Percentiles rank a stretch among this genome's conserved stretches.
Conservation (phyloP, 2,113 vertebrate genomes). For the Lethenteron camtschaticum region DNA sequence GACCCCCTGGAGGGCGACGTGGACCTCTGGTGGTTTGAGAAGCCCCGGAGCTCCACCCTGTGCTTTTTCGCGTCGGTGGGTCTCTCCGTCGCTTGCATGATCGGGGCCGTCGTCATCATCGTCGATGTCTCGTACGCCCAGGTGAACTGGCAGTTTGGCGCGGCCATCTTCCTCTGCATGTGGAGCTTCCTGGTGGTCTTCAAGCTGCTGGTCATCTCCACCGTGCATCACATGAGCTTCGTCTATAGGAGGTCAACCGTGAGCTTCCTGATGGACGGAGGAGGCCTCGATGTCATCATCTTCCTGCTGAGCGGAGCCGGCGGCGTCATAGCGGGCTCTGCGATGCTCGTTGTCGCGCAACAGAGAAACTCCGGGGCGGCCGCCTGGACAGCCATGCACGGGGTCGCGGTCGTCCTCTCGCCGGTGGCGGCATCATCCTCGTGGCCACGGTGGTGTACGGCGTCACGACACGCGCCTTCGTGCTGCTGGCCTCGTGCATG, state of each 20-base stretch:
- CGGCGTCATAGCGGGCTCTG: too few relatives aligned
- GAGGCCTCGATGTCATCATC: background rate
- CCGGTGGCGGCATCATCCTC: too few relatives aligned
- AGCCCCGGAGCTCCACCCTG: slow-evolving; percentile 1
- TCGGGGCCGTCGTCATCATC: slow-evolving; percentile 4
- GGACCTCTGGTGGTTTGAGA: slow-evolving; percentile 2
- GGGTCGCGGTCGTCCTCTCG: too few relatives aligned
- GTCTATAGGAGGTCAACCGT: background rate
- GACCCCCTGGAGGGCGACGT: background rate
- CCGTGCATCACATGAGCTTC: background rate
- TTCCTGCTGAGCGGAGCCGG: background rate
- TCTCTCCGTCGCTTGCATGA: background rate
- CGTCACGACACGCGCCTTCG: too few relatives aligned
- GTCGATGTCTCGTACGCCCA: background rate
- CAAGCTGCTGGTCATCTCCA: slow-evolving; percentile 3
- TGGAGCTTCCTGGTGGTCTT: background rate
- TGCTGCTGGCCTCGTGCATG: too few relatives aligned
- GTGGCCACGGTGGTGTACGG: too few relatives aligned
- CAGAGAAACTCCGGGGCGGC: too few relatives aligned
- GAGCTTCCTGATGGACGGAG: background rate
- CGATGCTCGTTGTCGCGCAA: too few relatives aligned
- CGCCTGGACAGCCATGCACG: too few relatives aligned
- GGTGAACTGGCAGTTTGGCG: background rate
- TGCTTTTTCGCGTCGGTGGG: slow-evolving; percentile 1
- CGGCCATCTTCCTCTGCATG: background rate